Evolutionary conservation across 2,888 invertebrate genomes (phyloP).

Genomic region (Tethea ocularis): DNA sequence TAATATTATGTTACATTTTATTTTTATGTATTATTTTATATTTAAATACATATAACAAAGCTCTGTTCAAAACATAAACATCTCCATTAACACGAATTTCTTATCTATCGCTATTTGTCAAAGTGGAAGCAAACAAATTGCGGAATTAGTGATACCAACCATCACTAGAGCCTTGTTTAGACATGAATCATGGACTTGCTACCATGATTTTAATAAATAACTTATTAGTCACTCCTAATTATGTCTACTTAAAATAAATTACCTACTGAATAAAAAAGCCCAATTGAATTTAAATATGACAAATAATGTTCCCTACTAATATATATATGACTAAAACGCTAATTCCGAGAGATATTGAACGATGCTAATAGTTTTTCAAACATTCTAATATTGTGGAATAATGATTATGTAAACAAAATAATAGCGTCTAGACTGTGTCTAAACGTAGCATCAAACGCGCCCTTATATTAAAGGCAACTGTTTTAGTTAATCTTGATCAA

Average conservation of each 20-base stretch:
- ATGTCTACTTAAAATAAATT: no score
- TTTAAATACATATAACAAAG: slow-evolving; percentile 15
- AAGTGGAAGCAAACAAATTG: slow-evolving; percentile 52
- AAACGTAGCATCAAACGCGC: slow-evolving; percentile 59
- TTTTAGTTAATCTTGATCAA: slow-evolving; percentile 69
- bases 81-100: slow-evolving; percentile 68
- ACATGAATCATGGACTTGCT: not conserved
- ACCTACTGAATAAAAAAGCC: no score
- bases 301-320: no score
- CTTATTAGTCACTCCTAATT: not conserved
- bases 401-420: not conserved
- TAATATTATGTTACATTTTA: no score
- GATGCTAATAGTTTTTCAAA: no score
- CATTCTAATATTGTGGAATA: not conserved
- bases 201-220: not conserved
- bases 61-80: slow-evolving; percentile 55
- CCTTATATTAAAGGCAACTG: slow-evolving; percentile 60
- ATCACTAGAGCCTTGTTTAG: slow-evolving; percentile 4
- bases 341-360: no score
- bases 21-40: no score
- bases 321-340: no score
- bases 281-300: no score
- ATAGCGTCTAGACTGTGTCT: slow-evolving; percentile 14
- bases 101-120: slow-evolving; percentile 72
- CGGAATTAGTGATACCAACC: slow-evolving; percentile 50